Base-by-base conservation (phyloP, 2,888 invertebrate genomes). In the Agrochola lota region DNA sequence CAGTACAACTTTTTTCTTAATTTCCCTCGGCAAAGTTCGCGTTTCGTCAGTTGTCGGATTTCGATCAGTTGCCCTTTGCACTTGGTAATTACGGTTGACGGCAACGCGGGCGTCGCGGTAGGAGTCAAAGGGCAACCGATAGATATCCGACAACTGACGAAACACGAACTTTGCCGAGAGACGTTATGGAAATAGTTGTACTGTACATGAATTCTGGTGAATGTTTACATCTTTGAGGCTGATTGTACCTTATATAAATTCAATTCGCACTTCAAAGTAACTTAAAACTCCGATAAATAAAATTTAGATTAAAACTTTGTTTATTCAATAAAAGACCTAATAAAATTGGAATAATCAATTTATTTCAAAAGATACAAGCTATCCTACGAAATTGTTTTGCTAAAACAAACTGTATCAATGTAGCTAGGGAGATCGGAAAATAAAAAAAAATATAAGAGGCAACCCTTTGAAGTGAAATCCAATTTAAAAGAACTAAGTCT, bases 401-500 rank as follows among this genome's bases (percentile, higher is more conserved):
- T 66, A 23, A 59, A 62, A 78, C 49, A 71, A 79, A 84, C 23
- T 69, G 59, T 40, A 55, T 8, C 9, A 43, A 67, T 6, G 6
- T 35, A 63, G 20, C 35, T 67, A 71, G 35, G 59, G 66, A 59
- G 40, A 63, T 78, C 67, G 64, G 30, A 73, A 81, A 71, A 74
- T 62, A 55, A 71, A 78, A 66, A n/a, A 64, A 71, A 52, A 68
- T 6, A 57, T 35, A 71, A 63, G 23, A 49, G 0, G 1, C 46
- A 68, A 43, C 63, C 72, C 76, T 84, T 83, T 83, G 78, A 84
- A 74, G 55, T 69, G 49, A 77, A 83, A 78, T 72, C 66, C 67
- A 80, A 80, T 87, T 87, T 83, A 68, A 83, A 78, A 80, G 66
- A 80, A 80, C 59, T 77, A 71, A 79, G 69, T 78, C 73, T 30